Percentiles rank a stretch among this genome's conserved stretches.
These are phyloP conservation scores for Hipparchia semele DNA, from an alignment of 2,888 invertebrate genomes.

Conservation along the genomic window DNA sequence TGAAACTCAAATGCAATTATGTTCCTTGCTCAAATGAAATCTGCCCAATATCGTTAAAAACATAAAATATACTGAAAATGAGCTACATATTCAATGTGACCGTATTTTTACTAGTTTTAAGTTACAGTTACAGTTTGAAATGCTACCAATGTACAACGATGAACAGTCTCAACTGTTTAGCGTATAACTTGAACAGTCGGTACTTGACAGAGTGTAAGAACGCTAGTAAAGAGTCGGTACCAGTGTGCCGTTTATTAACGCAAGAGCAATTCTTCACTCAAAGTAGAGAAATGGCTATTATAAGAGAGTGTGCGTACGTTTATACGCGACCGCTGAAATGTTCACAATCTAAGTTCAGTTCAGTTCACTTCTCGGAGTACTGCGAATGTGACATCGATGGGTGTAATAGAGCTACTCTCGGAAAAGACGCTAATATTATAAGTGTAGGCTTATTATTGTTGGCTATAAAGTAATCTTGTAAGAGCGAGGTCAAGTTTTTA, in stretches of 20 bases:
- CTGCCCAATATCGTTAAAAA: background rate
- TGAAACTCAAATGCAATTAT: background rate
- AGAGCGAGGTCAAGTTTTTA: background rate
- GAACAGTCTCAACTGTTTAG: conserved; percentile 54
- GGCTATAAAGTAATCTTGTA: background rate
- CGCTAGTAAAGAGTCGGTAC: conserved; percentile 36
- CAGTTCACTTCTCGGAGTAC: conserved; percentile 63
- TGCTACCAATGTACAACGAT: conserved; percentile 70
- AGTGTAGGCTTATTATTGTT: background rate
- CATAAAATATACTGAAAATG: conserved; percentile 5
- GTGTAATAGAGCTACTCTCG: conserved; percentile 54
- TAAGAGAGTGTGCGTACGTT: conserved; percentile 69
- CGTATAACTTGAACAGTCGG: conserved; percentile 52
- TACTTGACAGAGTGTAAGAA: conserved; percentile 57
- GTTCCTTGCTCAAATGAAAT: background rate
- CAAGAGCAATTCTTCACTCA: conserved; percentile 65
- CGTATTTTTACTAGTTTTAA: background rate
- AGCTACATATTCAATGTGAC: background rate
- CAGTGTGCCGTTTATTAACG: conserved; percentile 63
- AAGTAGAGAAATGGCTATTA: conserved; percentile 55
- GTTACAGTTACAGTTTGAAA: conserved; percentile 47
- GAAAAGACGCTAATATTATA: background rate
- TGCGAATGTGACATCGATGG: conserved; percentile 69
- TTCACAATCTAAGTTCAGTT: conserved; percentile 58
- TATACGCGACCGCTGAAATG: conserved; percentile 57